Base-by-base conservation (phyloP, 2,888 invertebrate species). In the Druceiella hillmani region DNA sequence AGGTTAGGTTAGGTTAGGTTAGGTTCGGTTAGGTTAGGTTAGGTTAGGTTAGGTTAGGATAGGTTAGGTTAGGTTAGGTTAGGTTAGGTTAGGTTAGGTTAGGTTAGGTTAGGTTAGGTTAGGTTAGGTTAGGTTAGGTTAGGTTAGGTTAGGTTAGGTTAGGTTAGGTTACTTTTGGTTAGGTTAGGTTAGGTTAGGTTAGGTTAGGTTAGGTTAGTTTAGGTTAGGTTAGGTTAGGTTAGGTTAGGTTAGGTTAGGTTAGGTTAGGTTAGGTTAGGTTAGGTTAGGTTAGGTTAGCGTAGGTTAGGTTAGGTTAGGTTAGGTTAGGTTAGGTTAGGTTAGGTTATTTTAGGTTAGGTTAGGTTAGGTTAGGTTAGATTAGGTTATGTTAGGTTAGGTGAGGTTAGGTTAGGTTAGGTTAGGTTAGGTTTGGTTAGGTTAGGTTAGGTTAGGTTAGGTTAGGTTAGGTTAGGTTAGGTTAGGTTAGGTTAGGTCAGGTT, bases 381-480 rank as follows among this genome's bases (percentile, higher is more conserved):
- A 37, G 37, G 37, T 37, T 37, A 37, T 30, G 37, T 37, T 37
- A 37, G 37, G 22, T 20, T 20, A 20, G 22, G 22, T 20, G 22
- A 20, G 22, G 22, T 20, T 20, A 20, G 22, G 22, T 20, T 20
- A 20, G 22, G 38, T 38, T 38, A 33, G 38, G 33, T 38, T 38
- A 38, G 38, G 38, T 38, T 38, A 38, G 38, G 38, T 38, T 38
- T 33, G 38, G 38, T 38, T 38, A 38, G 38, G 38, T 38, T 38
- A 38, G 38, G 34, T 33, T 33, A 33, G 33, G 20, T 33, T 33
- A 33, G 33, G 33, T 33, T 33, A 33, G 33, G 33, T 33, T 33
- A 33, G 33, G 33, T 33, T 33, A 33, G 33, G 33, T 33, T 33
- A 20, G 33, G 33, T 33, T 16, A 20, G 33, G 33, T 33, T 33